phyloP scores from a whole-genome alignment of 2,888 invertebrate species.

The Drosophila emarginata region DNA sequence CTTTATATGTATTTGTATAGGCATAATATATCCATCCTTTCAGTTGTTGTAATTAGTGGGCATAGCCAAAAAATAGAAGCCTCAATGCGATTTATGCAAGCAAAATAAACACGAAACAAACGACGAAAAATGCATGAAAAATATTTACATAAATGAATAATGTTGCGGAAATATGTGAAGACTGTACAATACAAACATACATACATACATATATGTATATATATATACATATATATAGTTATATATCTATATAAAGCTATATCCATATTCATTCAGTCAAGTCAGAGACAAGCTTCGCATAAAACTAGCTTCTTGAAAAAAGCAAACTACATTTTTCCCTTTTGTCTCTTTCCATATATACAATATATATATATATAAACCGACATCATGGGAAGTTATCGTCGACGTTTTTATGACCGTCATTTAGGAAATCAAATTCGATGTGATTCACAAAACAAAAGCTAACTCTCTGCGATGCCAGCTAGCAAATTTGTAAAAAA shows the following conservation, averaged over 20 bases:
- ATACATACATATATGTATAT: conserved; percentile 13
- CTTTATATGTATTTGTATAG: background rate
- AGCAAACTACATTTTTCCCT: conserved; percentile 40
- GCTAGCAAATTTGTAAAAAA: conserved; percentile 51
- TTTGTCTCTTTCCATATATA: no score
- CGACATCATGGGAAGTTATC: conserved; percentile 24
- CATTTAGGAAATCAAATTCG: conserved; percentile 62
- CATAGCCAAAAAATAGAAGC: background rate
- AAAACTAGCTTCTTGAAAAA: conserved; percentile 56
- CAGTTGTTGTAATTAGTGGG: background rate
- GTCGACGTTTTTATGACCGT: conserved; percentile 45
- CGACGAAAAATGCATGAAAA: conserved; percentile 36
- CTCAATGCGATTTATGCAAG: conserved; percentile 5
- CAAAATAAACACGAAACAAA: conserved; percentile 18
- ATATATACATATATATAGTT: conserved; percentile 24
- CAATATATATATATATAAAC: background rate
- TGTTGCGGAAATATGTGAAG: conserved; percentile 31
- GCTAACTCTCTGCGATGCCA: conserved; percentile 29
- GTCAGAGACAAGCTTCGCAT: conserved; percentile 34
- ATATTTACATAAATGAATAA: conserved; percentile 52
- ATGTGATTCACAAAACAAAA: conserved; percentile 58
- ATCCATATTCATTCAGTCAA: conserved; percentile 51
- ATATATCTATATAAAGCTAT: conserved; percentile 43
- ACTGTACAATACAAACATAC: conserved; percentile 31
- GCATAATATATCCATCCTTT: background rate